Base-by-base conservation (phyloP, 2,888 invertebrate species). In the Rhorus exstirpatorius region DNA sequence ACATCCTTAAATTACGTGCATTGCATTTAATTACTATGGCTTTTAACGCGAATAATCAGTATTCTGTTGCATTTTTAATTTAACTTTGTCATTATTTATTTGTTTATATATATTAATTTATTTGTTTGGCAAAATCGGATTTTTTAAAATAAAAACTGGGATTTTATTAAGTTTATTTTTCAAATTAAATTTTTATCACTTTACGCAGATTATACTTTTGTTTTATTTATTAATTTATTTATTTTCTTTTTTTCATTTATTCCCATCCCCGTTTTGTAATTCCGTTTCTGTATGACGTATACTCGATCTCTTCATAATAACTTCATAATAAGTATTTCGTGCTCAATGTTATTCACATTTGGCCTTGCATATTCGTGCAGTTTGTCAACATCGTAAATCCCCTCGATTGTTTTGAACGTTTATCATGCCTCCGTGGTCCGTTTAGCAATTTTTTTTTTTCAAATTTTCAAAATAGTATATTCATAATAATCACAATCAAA, bases 321-420 rank as follows among this genome's bases (percentile, higher is more conserved):
- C 17, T n/a, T 3, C 35, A 7, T 74, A n/a, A n/a, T n/a, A n/a
- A n/a, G 21, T 24, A 53, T 17, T 46, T 35, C 8, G 49, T 8
- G 26, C 10, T 49, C 38, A 8, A 53, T 49, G 49, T 51, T 78
- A 55, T 38, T 63, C 24, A 12, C 51, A 10, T 26, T 21, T 24
- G 68, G 41, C 74, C 74, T 80, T 70, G 75, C 55, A 49, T 21
- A 14, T 71, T 81, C 76, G 49, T 81, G 21, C 51, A 71, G 71
- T 71, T 76, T 81, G 41, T 76, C 70, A 3, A 53, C 21, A 75
- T 76, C 35, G 55, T 41, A 58, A 53, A 75, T 46, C 46, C 51
- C 26, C 46, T 24, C 21, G 12, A 31, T 21, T 21, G 21, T 8
- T 19, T 21, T 14, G 8, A 46, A 35, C 17, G 10, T 24, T 12